Conservation (phyloP, 2,113 vertebrate genomes). For the Callochromis pleurospilus region DNA sequence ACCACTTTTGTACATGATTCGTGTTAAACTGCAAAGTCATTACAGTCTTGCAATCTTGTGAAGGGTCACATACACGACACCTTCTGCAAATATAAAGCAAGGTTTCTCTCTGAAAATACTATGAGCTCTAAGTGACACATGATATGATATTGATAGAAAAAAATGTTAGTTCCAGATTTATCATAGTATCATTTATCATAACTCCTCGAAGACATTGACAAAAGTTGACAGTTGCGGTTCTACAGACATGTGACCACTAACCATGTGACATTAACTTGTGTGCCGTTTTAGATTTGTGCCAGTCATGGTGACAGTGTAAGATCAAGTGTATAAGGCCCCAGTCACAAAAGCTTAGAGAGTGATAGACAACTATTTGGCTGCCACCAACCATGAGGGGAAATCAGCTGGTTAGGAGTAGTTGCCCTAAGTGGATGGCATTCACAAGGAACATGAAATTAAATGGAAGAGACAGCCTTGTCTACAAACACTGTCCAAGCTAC, state of each 20-base stretch:
- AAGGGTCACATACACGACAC: rapidly evolving
- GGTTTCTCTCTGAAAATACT: neutral
- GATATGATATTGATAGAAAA: neutral
- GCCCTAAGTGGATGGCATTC: rapidly evolving
- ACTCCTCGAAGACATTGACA: neutral
- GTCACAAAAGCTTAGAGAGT: neutral
- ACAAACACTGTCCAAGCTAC: neutral
- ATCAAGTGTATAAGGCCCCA: neutral
- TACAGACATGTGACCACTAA: neutral
- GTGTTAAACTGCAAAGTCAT: neutral
- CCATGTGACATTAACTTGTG: neutral
- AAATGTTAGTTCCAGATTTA: rapidly evolving
- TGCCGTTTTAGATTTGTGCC: neutral
- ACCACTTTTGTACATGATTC: neutral
- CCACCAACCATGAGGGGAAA: neutral
- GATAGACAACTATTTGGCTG: neutral
- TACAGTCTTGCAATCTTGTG: neutral
- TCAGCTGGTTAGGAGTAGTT: neutral
- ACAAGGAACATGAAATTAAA: neutral
- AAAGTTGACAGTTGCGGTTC: neutral
- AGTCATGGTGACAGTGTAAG: neutral
- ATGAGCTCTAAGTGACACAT: neutral
- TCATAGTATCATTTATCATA: neutral
- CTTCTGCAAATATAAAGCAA: neutral
- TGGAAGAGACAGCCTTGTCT: neutral